phyloP scores from a whole-genome alignment of 2,113 vertebrate species.

The Athene noctua region DNA sequence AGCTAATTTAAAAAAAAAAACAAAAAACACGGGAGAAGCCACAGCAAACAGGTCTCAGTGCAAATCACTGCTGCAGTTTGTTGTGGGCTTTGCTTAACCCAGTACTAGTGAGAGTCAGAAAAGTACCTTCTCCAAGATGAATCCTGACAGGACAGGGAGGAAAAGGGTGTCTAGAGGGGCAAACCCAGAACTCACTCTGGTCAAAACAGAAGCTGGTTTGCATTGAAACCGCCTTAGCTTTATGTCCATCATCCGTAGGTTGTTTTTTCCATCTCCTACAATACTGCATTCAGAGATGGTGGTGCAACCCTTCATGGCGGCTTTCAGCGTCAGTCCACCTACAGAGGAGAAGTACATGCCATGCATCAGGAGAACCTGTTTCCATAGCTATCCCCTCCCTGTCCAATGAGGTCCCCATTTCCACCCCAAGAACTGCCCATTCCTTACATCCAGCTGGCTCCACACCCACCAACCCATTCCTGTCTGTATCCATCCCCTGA shows the following conservation, averaged over 20 bases:
- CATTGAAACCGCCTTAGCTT: slow-evolving; percentile 14
- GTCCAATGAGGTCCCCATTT: neutral
- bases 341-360: neutral
- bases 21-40: neutral
- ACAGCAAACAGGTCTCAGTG: neutral
- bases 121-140: slow-evolving; percentile 17
- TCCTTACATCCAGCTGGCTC: neutral
- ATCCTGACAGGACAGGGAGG: neutral
- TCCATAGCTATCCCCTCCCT: neutral
- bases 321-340: slow-evolving; percentile 33
- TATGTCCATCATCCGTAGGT: neutral
- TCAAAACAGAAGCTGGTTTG: neutral
- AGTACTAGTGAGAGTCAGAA: neutral
- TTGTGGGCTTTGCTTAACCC: neutral
- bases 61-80: neutral
- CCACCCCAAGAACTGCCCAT: neutral
- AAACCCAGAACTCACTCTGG: neutral
- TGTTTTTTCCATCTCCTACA: slow-evolving; percentile 11
- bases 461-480: neutral
- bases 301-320: slow-evolving; percentile 52
- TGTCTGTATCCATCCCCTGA: neutral
- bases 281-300: slow-evolving; percentile 24
- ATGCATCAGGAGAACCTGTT: neutral
- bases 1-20: neutral
- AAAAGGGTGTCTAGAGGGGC: neutral